Base-by-base conservation (phyloP, 2,113 vertebrate genomes). In the Sakesphorus luctuosus region DNA sequence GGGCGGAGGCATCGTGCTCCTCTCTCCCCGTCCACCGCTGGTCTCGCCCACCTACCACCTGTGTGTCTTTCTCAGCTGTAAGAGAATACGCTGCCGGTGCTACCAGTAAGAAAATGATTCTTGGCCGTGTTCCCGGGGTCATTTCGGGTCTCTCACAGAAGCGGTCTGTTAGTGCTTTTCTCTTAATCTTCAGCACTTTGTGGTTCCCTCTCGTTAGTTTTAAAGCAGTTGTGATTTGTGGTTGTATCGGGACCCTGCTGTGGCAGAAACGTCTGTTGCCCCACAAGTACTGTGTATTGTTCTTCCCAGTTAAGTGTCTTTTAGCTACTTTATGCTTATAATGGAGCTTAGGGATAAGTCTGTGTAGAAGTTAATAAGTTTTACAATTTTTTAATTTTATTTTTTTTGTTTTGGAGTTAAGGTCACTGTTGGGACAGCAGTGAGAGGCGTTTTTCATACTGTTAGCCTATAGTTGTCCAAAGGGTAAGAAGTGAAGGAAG, bases 91-190 rank as follows among this genome's bases (percentile, higher is more conserved):
- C 71, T 77, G 49, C 77, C 8, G 33, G 87, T 97, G 86, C 74
- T 93, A 90, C 93, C 93, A 76, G 88, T 80, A 92, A 90, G 90
- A 94, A 89, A 92, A 94, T 74, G 78, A 89, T 90, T 94, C 62
- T 89, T 94, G 93, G 94, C 93, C 3, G 15, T 59, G 55, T 91
- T 94, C 95, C 91, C 15, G 23, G 76, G 89, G 87, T 96, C 87
- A 93, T 90, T 93, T 40, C 26, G 50, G 92, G 95, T 93, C 91
- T 66, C 1, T 1, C 31, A 94, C 83, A 93, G 90, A 89, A 89
- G 76, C 35, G 15, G 55, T 74, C 79, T 94, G 82, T 93, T 85
- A 77, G 79, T 87, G 82, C 78, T 83, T 93, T 93, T 86, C 89
- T 82, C 59, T 63, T 91, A 62, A 76, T 96, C 79, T 81, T 86